These are phyloP conservation scores for Cantharis flavilabris DNA, from an alignment of 2,888 invertebrate species.

Conservation along the genomic window DNA sequence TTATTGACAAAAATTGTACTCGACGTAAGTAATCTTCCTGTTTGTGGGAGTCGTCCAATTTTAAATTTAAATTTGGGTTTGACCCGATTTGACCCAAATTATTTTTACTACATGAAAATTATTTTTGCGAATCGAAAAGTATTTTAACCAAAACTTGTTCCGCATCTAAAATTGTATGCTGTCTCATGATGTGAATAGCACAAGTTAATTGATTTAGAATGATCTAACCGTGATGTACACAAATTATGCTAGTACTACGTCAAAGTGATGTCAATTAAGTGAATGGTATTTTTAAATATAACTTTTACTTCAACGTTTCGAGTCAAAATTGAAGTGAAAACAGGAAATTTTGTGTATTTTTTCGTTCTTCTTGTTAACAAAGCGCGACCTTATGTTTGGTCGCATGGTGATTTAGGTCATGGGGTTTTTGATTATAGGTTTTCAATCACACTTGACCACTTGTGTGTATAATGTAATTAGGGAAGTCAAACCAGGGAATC, in stretches of 20 bases:
- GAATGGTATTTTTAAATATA: neutral
- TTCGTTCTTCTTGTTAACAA: neutral
- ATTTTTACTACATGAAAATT: neutral
- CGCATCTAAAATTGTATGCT: neutral
- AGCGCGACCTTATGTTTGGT: neutral
- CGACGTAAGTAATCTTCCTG: neutral
- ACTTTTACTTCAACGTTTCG: neutral
- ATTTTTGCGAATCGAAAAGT: neutral
- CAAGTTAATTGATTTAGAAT: neutral
- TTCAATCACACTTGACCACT: neutral
- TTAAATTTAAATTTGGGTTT: neutral
- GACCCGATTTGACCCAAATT: neutral
- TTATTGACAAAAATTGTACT: neutral
- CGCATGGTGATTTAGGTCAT: neutral
- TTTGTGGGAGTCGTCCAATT: neutral
- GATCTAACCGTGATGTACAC: neutral
- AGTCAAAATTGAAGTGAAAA: neutral
- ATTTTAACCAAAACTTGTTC: neutral
- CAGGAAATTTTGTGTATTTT: neutral
- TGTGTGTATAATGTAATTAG: neutral
- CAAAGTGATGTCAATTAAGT: neutral
- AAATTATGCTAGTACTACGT: neutral
- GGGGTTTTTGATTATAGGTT: neutral
- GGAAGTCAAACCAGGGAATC: neutral
- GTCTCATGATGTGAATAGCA: neutral